Percentiles rank a stretch among this genome's conserved stretches.
phyloP scores from a whole-genome alignment of 30 jellyfish, hydroid and myxozoan genomes.

The Pseudorhiza aurosa region DNA sequence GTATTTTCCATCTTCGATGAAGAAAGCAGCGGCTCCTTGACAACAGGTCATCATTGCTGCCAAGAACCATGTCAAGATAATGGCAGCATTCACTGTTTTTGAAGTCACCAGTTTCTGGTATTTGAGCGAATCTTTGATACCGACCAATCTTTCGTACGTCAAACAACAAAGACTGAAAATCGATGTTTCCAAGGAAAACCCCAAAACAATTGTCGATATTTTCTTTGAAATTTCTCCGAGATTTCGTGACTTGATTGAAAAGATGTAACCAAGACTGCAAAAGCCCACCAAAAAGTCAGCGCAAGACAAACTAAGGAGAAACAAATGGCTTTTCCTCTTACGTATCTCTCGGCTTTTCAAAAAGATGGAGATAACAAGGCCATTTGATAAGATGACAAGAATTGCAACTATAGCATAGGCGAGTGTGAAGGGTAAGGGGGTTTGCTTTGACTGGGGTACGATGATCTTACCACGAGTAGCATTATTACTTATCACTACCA shows the following conservation, averaged over 20 bases:
- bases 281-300: conserved; percentile 74
- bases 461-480: conserved; percentile 6
- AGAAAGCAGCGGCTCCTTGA: conserved; percentile 48
- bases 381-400: conserved; percentile 41
- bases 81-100: conserved; percentile 37
- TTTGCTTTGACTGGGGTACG: conserved; percentile 29
- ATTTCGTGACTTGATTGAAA: conserved; percentile 6
- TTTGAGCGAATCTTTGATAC: conserved; percentile 44
- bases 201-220: conserved; percentile 55
- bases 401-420: conserved; percentile 24
- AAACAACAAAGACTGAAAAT: conserved; percentile 63
- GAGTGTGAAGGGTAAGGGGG: conserved; percentile 40
- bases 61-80: conserved; percentile 38
- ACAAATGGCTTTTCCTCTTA: conserved; percentile 45
- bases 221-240: conserved; percentile 10
- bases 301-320: conserved; percentile 54
- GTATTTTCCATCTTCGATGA: conserved; percentile 35
- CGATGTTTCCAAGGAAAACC: conserved; percentile 69
- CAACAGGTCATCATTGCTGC: conserved; percentile 33
- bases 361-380: conserved; percentile 23
- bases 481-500: not conserved
- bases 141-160: conserved; percentile 72
- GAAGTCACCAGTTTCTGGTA: conserved; percentile 56
- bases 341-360: conserved; percentile 46
- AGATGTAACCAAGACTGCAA: conserved; percentile 44